Evolutionary conservation across 2,797 vertebrate genomes (phyloP), one percentile per base, ranked within the genome.

Genomic region (Coilia nasus): DNA sequence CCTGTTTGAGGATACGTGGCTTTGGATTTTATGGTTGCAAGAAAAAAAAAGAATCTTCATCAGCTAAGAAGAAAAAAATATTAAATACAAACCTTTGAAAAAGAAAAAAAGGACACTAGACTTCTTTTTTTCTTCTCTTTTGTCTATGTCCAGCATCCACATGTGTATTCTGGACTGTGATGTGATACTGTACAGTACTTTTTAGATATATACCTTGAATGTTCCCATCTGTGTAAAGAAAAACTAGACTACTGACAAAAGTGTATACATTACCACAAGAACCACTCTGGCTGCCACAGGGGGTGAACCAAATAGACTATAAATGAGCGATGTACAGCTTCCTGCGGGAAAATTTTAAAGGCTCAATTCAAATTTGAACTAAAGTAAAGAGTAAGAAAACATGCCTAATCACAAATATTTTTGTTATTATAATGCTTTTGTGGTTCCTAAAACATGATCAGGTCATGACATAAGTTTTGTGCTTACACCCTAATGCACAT

Each of bases 181-280:
- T 91, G 94, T 95, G 94, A 94, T 92, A 91, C 90, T 95, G 93
- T 95, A 95, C 93, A 95, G 94, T 94, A 89, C 93, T 95, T 94
- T 95, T 94, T 93, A 92, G 90, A 93, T 94, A 90, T 94, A 92
- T 92, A 90, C 93, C 93, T 94, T 95, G 93, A 95, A 95, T 95
- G 94, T 95, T 89, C 92, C 94, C 92, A 82, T 90, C 87, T 83
- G 85, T 88, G 86, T 90, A 86, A 87, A 87, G 87, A 62, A 25
- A 25, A 81, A 81, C 60, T 81, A 81, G 81, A 62, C 59, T 19
- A 21, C 41, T 28, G 62, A 56, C 15, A 41, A 78, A 78, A 78
- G 71, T 78, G 71, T 78, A 78, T 35, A 64, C 57, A 86, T 83
- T 21, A 78, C 71, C 71, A 86, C 84, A 86, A 86, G 86, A 81